phyloP scores from a whole-genome alignment of 1,140 invertebrate species.

The Sogatella furcifera region DNA sequence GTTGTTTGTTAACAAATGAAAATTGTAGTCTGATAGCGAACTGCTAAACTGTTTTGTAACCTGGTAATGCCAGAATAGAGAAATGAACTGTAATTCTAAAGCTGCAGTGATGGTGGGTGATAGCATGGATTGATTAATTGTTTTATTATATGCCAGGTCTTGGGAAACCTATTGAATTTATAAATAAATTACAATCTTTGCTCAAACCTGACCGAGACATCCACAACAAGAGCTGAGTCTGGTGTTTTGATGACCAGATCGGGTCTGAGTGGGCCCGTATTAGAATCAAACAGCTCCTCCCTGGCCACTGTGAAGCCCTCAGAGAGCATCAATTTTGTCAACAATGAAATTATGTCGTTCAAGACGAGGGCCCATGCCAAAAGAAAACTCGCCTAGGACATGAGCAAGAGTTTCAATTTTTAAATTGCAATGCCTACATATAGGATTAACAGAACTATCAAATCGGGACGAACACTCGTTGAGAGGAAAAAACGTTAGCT shows the following conservation, averaged over 20 bases:
- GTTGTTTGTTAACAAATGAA: too few relatives aligned
- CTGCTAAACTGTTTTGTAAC: too few relatives aligned
- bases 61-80: too few relatives aligned
- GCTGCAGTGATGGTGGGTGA: too few relatives aligned
- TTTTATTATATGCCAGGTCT: too few relatives aligned
- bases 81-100: too few relatives aligned
- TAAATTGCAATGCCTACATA: not conserved
- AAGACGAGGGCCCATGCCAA: not conserved
- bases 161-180: too few relatives aligned
- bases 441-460: not conserved
- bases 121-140: too few relatives aligned
- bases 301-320: not conserved
- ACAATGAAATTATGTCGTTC: not conserved
- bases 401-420: not conserved
- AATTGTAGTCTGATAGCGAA: too few relatives aligned
- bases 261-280: not conserved
- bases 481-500: not conserved
- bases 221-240: not conserved
- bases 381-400: not conserved
- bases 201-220: not conserved
- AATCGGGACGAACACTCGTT: not conserved
- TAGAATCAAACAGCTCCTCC: not conserved
- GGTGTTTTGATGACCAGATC: not conserved
- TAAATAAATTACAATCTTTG: too few relatives aligned
- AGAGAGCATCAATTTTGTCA: not conserved